phyloP scores from a whole-genome alignment of 2,888 invertebrate genomes.

The Unio delphinus region DNA sequence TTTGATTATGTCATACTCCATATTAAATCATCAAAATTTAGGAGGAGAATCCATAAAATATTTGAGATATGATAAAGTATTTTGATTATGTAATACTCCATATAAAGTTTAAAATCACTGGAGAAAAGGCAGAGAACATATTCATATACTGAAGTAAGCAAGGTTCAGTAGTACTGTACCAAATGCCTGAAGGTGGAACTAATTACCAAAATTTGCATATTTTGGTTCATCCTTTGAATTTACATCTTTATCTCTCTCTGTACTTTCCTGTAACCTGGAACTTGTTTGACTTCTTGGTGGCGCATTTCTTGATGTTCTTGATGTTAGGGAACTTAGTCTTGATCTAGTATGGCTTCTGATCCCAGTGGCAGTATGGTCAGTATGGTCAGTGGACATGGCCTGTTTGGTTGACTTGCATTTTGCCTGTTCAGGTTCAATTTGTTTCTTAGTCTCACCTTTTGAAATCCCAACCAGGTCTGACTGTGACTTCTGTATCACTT shows the following conservation, averaged over 20 bases:
- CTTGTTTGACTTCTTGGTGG: conserved; percentile 16
- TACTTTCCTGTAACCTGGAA: conserved; percentile 14
- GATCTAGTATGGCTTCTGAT: conserved; percentile 3
- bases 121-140: too few relatives aligned
- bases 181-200: too few relatives aligned
- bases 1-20: too few relatives aligned
- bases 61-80: too few relatives aligned
- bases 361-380: too few relatives aligned
- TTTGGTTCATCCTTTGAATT: conserved; percentile 7
- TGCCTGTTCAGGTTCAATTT: neutral
- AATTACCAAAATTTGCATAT: neutral
- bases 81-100: too few relatives aligned
- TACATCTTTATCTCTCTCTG: conserved; percentile 12
- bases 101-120: too few relatives aligned
- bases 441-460: neutral
- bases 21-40: too few relatives aligned
- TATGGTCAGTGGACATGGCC: too few relatives aligned
- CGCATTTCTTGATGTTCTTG: conserved; percentile 7
- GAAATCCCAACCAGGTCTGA: neutral
- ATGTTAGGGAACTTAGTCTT: conserved; percentile 10
- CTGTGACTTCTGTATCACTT: conserved; percentile 11
- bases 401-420: neutral
- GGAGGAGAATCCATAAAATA: too few relatives aligned
- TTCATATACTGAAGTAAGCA: too few relatives aligned
- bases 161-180: too few relatives aligned